Percentiles rank a stretch among this genome's conserved stretches.
phyloP scores from a whole-genome alignment of 64 coral and sea anemone species.

The Dendrophyllia cribrosa region DNA sequence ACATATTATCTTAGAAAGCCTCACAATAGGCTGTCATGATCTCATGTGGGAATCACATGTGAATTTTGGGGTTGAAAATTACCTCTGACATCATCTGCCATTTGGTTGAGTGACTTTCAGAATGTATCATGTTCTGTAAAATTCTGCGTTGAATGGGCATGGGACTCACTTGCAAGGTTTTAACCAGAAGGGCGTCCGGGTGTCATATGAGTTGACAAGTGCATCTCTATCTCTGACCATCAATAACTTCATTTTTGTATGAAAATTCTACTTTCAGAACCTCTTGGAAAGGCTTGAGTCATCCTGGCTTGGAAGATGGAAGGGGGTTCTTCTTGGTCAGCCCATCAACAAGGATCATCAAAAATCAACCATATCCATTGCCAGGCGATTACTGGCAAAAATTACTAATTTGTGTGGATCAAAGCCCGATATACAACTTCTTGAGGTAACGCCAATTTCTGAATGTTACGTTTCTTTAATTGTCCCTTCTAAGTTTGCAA shows the following conservation, averaged over 20 bases:
- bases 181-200: too few relatives aligned
- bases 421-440: slow-evolving; percentile 38
- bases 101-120: too few relatives aligned
- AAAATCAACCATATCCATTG: neutral
- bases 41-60: too few relatives aligned
- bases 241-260: neutral
- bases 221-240: neutral
- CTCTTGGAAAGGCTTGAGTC: slow-evolving; percentile 74
- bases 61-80: too few relatives aligned
- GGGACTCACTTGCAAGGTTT: too few relatives aligned
- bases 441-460: slow-evolving; percentile 15
- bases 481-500: too few relatives aligned
- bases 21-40: too few relatives aligned
- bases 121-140: too few relatives aligned
- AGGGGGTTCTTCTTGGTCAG: slow-evolving; percentile 74
- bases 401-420: slow-evolving; percentile 12
- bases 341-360: slow-evolving; percentile 30
- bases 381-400: slow-evolving; percentile 33
- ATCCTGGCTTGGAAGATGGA: slow-evolving; percentile 85
- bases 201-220: too few relatives aligned
- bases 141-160: too few relatives aligned
- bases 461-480: neutral
- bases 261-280: slow-evolving; percentile 30
- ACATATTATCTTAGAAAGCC: too few relatives aligned
- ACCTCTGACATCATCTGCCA: too few relatives aligned